Conservation (phyloP, 2,797 vertebrate genomes). For the Stomatorhinus walkeri region DNA sequence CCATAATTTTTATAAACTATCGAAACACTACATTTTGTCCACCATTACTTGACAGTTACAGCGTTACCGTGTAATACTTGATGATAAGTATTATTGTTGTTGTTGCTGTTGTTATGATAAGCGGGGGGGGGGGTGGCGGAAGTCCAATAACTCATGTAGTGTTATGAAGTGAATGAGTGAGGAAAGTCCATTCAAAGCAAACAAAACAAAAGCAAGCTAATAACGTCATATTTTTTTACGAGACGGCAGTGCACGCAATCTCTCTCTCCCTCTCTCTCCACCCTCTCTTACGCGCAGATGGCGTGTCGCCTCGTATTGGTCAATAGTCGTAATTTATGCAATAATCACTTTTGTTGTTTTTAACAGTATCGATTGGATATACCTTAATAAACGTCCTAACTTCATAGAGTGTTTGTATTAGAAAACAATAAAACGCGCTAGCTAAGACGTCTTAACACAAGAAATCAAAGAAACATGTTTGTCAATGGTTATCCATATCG, state of each 20-base stretch:
- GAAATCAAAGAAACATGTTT: not conserved
- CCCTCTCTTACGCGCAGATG: not conserved
- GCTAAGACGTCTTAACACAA: not conserved
- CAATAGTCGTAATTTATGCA: not conserved
- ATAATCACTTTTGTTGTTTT: not conserved
- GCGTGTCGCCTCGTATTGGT: not conserved
- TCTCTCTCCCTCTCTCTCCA: not conserved
- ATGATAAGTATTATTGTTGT: not conserved
- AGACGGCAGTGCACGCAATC: not conserved
- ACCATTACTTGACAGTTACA: not conserved
- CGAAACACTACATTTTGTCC: not conserved
- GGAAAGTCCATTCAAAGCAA: not conserved
- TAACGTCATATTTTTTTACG: not conserved
- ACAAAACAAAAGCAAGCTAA: not conserved
- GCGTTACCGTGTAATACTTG: not conserved
- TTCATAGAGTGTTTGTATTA: not conserved
- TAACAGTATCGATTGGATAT: not conserved
- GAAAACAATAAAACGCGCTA: not conserved
- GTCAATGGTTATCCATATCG: not conserved
- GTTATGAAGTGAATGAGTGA: not conserved
- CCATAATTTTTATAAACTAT: not conserved
- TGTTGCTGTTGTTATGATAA: not conserved
- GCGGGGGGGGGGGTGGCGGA: not conserved
- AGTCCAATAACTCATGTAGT: not conserved
- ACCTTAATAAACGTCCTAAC: not conserved